These are phyloP conservation scores for Rhysida immarginata DNA, from an alignment of 1,140 invertebrate genomes.

Conservation along the genomic window DNA sequence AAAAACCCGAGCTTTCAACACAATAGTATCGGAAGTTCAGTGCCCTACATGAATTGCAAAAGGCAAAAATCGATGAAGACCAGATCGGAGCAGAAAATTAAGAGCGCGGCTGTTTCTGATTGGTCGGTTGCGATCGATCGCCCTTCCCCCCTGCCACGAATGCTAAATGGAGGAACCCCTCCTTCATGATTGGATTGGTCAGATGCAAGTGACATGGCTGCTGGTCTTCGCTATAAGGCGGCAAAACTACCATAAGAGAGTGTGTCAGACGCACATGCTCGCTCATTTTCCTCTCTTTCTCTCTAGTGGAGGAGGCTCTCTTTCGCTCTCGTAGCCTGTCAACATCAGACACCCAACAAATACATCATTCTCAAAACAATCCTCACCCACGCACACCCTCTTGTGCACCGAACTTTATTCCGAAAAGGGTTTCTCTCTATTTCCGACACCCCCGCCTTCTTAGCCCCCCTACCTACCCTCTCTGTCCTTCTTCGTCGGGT, in stretches of 20 bases:
- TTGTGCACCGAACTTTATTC: not conserved
- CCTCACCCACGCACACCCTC: not conserved
- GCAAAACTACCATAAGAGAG: too few species aligned
- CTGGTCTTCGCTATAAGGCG: not conserved
- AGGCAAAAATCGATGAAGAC: too few species aligned
- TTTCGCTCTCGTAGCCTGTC: not conserved
- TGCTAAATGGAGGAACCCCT: not conserved
- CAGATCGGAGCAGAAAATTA: too few species aligned
- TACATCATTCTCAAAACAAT: not conserved
- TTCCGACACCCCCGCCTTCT: not conserved
- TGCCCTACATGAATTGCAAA: too few species aligned
- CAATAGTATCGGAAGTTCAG: too few species aligned
- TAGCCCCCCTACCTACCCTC: not conserved
- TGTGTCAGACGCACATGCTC: not conserved
- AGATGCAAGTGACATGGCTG: not conserved
- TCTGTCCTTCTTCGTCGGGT: not conserved
- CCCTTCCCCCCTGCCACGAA: too few species aligned
- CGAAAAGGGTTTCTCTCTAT: not conserved
- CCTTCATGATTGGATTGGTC: not conserved
- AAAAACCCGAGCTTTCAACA: too few species aligned
- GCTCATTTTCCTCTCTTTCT: not conserved
- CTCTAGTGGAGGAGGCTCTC: not conserved
- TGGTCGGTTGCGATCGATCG: too few species aligned
- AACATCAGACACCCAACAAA: not conserved
- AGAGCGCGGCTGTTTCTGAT: too few species aligned